Evolutionary conservation across 2,113 vertebrate species (phyloP), one percentile per base, ranked within the genome.

Genomic region (Haemorhous mexicanus): DNA sequence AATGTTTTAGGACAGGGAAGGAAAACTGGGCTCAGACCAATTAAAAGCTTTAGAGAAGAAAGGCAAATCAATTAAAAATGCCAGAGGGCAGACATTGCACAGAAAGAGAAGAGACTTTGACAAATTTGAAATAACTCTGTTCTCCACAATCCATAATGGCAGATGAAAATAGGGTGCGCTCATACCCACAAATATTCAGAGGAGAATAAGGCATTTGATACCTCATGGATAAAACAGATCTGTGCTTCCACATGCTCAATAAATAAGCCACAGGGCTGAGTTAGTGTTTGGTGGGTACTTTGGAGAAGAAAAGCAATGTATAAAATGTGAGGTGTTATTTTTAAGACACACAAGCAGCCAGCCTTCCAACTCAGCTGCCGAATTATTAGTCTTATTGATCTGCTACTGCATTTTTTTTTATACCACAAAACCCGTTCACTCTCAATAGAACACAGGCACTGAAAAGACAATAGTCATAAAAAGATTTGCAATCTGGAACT

Each of bases 351-450:
- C 64, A 87, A 62, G 84, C 84, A 84, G 70, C n/a, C 77, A 79
- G 44, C 37, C 76, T 94, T 90, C 68, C 69, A 93, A 92, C 80
- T 96, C 93, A 95, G 92, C 90, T 96, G 92, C 86, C 90, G 80
- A 90, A 62, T 95, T 96, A 86, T 92, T 81, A 88, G 85, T 32
- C 82, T 74, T 95, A 95, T 92, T 97, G 95, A 96, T 96, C 76
- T 78, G 69, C 76, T 72, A 78, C 75, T 43, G 69, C 76, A 75
- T 92, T 82, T 78, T 84, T 95, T 95, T 92, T 94, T 49, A 68
- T 39, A 49, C 41, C 82, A 72, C 67, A 88, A 86, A 86, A 43
- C 52, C 50, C 0, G 0, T 52, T 67, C 3, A 7, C 35, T 74
- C 30, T 96, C 80, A 92, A 32, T 22, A 89, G 56, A 67, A 78